Conservation (phyloP, 2,113 vertebrate species). For the Vireo altiloquus region DNA sequence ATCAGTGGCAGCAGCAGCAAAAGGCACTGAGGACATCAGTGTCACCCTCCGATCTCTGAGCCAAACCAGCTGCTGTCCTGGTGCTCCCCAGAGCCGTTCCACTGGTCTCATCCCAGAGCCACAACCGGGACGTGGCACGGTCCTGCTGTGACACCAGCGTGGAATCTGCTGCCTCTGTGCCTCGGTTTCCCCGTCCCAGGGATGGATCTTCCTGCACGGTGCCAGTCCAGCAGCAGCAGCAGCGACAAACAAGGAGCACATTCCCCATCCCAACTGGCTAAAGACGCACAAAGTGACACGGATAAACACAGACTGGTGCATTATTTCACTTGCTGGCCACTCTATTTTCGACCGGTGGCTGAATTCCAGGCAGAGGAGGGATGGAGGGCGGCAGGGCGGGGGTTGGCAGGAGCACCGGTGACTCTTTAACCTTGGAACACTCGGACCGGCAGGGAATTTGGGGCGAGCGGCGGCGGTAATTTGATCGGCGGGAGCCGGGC, state of each 20-base stretch:
- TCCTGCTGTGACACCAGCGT: rapidly evolving
- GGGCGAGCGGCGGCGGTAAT: background rate
- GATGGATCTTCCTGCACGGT: rapidly evolving
- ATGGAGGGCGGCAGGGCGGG: background rate
- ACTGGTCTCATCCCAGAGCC: background rate
- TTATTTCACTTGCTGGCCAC: rapidly evolving
- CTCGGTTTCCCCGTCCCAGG: background rate
- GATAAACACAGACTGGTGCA: rapidly evolving
- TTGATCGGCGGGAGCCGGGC: background rate
- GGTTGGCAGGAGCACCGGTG: background rate
- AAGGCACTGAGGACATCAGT: rapidly evolving
- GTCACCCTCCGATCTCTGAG: background rate
- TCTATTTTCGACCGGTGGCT: rapidly evolving
- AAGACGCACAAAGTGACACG: rapidly evolving
- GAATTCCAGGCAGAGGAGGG: rapidly evolving
- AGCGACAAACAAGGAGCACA: background rate
- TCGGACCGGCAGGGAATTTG: background rate
- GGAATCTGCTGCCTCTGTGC: rapidly evolving
- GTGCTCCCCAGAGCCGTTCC: rapidly evolving
- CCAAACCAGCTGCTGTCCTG: background rate
- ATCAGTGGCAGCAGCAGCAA: rapidly evolving
- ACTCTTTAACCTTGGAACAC: conserved; percentile 6
- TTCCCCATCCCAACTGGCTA: background rate
- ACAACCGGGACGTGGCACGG: rapidly evolving
- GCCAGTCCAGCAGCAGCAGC: rapidly evolving